phyloP scores from a whole-genome alignment of 1,140 invertebrate species.

The Trissolcus basalis region DNA sequence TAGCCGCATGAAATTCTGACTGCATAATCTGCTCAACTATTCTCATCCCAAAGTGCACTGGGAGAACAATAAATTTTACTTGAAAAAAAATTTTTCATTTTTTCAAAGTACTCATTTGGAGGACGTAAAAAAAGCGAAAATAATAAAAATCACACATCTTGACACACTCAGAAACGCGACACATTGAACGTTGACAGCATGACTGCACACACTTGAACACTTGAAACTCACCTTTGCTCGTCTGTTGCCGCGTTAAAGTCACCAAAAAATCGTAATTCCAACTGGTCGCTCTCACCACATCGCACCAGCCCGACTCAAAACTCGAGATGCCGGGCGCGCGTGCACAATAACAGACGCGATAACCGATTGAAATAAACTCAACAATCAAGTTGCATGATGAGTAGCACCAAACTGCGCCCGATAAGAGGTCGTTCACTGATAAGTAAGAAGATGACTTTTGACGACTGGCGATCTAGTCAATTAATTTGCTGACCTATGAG shows the following conservation, averaged over 20 bases:
- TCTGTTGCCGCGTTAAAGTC: slow-evolving; percentile 48
- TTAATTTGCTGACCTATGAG: slow-evolving; percentile 20
- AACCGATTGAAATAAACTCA: background rate
- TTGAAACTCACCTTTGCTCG: slow-evolving; percentile 48
- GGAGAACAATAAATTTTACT: background rate
- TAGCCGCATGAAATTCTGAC: too few relatives aligned
- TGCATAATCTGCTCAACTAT: too few relatives aligned
- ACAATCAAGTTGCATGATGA: slow-evolving; percentile 21
- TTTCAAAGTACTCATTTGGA: too few relatives aligned
- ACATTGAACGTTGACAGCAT: background rate
- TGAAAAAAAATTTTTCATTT: too few relatives aligned
- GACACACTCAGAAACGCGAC: too few relatives aligned
- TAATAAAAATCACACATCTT: too few relatives aligned
- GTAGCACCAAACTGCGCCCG: slow-evolving; percentile 11
- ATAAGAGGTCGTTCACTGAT: slow-evolving; percentile 22
- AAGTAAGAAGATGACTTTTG: background rate
- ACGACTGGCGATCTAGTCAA: background rate
- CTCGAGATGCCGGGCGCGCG: too few relatives aligned
- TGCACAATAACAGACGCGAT: too few relatives aligned
- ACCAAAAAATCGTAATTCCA: slow-evolving; percentile 40
- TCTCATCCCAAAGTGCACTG: background rate
- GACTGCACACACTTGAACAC: slow-evolving; percentile 5
- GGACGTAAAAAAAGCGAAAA: too few relatives aligned
- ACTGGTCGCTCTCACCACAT: slow-evolving; percentile 44
- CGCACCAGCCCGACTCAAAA: slow-evolving; percentile 15